These are phyloP conservation scores for Drosophila atripex DNA, from an alignment of 2,888 invertebrate species.

Conservation along the genomic window DNA sequence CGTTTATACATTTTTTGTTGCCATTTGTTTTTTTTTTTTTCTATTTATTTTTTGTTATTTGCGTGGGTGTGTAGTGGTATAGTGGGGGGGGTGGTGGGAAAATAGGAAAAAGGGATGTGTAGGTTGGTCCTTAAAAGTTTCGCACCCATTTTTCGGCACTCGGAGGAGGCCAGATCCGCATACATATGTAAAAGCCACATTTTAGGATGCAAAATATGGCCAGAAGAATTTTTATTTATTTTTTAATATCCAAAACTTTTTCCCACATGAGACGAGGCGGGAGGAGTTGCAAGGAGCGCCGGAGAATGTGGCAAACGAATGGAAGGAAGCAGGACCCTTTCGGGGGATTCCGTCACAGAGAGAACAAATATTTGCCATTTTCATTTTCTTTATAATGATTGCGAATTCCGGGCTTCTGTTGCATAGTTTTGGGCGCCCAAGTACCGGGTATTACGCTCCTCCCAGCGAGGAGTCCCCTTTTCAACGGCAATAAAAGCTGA, in stretches of 20 bases:
- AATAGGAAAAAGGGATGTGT: constrained; percentile 12
- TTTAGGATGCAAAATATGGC: constrained; percentile 73
- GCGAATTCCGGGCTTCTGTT: constrained; percentile 5
- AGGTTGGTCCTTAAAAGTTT: constrained; percentile 59
- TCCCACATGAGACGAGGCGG: constrained; percentile 11
- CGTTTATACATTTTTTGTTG: constrained; percentile 33
- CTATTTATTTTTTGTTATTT: constrained; percentile 30
- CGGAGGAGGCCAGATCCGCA: constrained; percentile 1
- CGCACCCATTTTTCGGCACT: constrained; percentile 38
- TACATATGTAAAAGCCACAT: constrained; percentile 53
- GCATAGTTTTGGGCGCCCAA: neutral
- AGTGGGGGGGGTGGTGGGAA: constrained; percentile 3
- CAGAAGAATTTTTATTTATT: constrained; percentile 52
- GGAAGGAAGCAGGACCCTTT: constrained; percentile 19
- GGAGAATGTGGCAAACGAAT: neutral
- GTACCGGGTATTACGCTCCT: neutral
- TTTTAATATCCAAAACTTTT: constrained; percentile 48
- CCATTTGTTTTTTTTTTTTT: constrained; percentile 24
- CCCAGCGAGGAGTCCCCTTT: neutral
- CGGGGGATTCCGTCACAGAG: constrained; percentile 32
- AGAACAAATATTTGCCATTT: neutral
- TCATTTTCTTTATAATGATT: neutral
- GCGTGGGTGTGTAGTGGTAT: neutral
- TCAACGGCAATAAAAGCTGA: neutral
- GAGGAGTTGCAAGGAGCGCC: neutral